Evolutionary conservation across 2,113 vertebrate species (phyloP).

Genomic region (Pitta sordida): DNA sequence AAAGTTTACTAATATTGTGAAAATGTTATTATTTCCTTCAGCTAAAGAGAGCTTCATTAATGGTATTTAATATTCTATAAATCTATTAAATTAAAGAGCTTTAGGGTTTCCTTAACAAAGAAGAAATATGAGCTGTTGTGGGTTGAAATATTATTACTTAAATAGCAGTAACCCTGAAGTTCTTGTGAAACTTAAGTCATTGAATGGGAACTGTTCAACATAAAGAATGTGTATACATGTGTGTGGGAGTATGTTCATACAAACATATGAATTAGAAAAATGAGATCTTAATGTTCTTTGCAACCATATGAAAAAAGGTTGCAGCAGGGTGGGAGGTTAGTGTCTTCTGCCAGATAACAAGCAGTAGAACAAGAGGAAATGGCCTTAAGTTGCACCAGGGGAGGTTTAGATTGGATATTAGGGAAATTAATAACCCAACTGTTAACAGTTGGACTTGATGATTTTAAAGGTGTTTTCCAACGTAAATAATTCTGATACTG

Average conservation of each 20-base stretch:
- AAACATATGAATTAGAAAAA: neutral
- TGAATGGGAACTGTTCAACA: neutral
- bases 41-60: neutral
- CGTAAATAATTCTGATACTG: neutral
- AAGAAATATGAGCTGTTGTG: neutral
- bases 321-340: neutral
- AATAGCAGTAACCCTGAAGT: neutral
- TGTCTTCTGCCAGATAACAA: neutral
- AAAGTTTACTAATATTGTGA: neutral
- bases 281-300: neutral
- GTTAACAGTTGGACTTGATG: neutral
- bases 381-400: neutral
- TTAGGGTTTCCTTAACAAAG: neutral
- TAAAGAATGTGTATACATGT: neutral
- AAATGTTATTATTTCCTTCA: neutral
- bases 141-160: neutral
- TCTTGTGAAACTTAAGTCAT: neutral
- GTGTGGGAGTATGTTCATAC: neutral
- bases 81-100: neutral
- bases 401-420: neutral
- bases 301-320: neutral
- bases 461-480: neutral
- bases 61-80: neutral
- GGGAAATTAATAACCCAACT: too few species aligned
- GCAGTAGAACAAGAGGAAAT: neutral